phyloP scores from a whole-genome alignment of 2,888 invertebrate species.

The Hipparchia semele region DNA sequence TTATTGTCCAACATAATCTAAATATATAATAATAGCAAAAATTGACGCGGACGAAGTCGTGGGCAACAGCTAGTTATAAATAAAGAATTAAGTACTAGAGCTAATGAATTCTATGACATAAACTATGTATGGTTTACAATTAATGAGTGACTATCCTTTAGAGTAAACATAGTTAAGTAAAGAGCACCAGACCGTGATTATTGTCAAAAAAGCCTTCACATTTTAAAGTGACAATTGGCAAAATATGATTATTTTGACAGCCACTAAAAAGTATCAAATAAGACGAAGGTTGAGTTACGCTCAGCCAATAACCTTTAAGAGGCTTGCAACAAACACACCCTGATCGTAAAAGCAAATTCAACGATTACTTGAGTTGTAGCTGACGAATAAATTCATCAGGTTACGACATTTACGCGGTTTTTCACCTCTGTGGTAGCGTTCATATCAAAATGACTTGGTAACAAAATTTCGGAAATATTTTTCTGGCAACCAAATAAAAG shows the following conservation, averaged over 20 bases:
- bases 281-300: constrained; percentile 38
- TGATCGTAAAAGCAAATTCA: constrained; percentile 48
- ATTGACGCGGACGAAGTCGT: too few relatives aligned
- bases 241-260: constrained; percentile 25
- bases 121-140: too few relatives aligned
- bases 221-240: constrained; percentile 23
- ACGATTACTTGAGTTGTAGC: constrained; percentile 45
- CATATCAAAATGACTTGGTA: constrained; percentile 29
- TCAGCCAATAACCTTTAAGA: constrained; percentile 41
- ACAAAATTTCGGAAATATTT: constrained; percentile 29
- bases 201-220: background rate
- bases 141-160: background rate
- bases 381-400: constrained; percentile 47
- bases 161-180: background rate
- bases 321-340: constrained; percentile 40
- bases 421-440: constrained; percentile 37
- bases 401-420: constrained; percentile 42
- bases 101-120: too few relatives aligned
- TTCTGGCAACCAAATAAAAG: constrained; percentile 15
- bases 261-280: constrained; percentile 36
- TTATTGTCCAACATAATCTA: too few relatives aligned
- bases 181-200: background rate
- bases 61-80: too few relatives aligned
- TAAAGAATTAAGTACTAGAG: too few relatives aligned
- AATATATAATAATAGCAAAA: too few relatives aligned